phyloP scores from a whole-genome alignment of 92 coral and sea anemone species.

The Bergia sp. region DNA sequence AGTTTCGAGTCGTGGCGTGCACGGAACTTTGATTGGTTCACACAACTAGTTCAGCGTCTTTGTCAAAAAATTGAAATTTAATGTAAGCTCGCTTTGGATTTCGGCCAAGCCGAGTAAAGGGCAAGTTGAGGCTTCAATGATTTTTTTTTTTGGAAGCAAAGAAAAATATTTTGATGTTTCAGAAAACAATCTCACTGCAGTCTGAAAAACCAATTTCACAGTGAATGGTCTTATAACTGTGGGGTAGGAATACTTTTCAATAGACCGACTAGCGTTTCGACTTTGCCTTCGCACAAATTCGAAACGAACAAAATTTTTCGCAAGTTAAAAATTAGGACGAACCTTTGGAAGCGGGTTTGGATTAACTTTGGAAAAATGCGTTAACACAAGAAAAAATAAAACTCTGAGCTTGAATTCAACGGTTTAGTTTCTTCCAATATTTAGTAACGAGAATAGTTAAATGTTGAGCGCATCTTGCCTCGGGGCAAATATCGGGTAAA shows the following conservation, averaged over 20 bases:
- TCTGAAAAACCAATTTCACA: neutral
- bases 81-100: neutral
- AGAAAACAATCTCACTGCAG: neutral
- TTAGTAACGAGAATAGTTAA: neutral
- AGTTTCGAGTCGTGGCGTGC: neutral
- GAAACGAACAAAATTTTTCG: neutral
- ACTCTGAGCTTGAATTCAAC: neutral
- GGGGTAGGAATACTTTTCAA: neutral
- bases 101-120: neutral
- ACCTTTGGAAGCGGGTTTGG: neutral
- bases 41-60: neutral
- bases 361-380: neutral
- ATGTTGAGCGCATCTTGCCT: slow-evolving; percentile 11
- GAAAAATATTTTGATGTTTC: neutral
- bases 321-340: too few relatives aligned
- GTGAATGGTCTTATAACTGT: neutral
- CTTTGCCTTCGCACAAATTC: neutral
- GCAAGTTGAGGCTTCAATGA: too few relatives aligned
- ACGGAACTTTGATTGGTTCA: neutral
- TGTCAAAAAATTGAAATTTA: neutral
- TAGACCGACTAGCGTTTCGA: too few relatives aligned
- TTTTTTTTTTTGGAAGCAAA: too few relatives aligned
- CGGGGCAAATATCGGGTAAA: neutral
- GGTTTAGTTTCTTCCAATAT: neutral
- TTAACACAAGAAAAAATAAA: neutral